Base-by-base conservation (phyloP, 2,113 vertebrate species). In the Carassius gibelio region DNA sequence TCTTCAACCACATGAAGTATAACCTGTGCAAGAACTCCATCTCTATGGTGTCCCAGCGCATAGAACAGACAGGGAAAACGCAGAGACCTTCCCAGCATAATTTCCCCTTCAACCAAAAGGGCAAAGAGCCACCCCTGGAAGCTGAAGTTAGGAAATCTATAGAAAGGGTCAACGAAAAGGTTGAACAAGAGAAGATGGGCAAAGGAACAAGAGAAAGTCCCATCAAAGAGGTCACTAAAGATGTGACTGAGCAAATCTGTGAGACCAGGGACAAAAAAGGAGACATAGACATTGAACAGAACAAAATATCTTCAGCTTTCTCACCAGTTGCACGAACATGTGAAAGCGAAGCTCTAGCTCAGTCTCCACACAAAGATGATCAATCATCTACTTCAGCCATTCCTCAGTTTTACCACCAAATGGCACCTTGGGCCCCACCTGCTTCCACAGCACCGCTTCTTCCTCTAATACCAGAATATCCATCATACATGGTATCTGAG, bases 1-100 rank as follows among this genome's bases (percentile, higher is more conserved):
- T 99, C 75, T 99, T 99, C 80, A 99, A 99, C 89, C 98, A 99
- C 84, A 99, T 99, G 98, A 99, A 99, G 91, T 99, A 99, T 0
- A 96, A 98, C 50, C 94, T 99, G 87, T 99, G 98, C 85, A 97
- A 98, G 90, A 98, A 99, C 93, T 99, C 98, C 42, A 98, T 99
- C 87, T 98, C 97, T 0, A 88, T 99, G 17, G 92, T 99, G 59
- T 96, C 96, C 0, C 96, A 99, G 90, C 97, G 97, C 94, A 91
- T 93, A 88, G 87, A 94, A 88, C 78, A 96, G 93, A 88, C 85
- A 59, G 26, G 91, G 30, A 94, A 69, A 91, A 93, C 82, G 86
- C 69, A 91, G 1, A 55, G 71, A 84, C 48, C n/a, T 5, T 57
- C 19, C 6, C 84, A 74, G 34, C 36, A 30, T 23, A 69, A 59